These are phyloP conservation scores for Ataeniobius toweri DNA, from an alignment of 2,797 vertebrate genomes.

Conservation along the genomic window DNA sequence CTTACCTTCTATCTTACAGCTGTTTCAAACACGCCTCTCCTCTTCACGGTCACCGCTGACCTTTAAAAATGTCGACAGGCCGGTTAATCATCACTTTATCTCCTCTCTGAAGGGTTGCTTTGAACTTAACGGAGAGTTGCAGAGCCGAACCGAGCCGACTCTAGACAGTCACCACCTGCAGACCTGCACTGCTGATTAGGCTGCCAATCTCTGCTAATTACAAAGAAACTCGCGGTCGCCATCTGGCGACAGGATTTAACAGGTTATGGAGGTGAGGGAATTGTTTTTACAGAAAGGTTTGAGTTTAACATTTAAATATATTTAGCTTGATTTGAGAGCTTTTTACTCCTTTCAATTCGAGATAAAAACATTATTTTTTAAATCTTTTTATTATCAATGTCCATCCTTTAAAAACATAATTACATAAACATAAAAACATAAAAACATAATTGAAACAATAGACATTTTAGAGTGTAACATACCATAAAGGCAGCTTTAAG, in stretches of 20 bases:
- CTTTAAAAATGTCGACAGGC: conserved; percentile 29
- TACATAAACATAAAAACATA: no score
- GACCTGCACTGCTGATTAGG: conserved; percentile 48
- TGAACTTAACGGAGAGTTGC: background rate
- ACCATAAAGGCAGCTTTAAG: no score
- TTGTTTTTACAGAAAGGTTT: background rate
- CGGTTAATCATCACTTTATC: conserved; percentile 5
- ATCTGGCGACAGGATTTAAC: conserved; percentile 44
- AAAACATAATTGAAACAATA: no score
- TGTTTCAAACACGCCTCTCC: background rate
- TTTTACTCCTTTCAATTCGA: background rate
- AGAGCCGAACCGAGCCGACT: conserved; percentile 4
- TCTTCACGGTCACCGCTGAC: conserved; percentile 22
- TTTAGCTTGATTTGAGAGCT: background rate
- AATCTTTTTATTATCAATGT: background rate
- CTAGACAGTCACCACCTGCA: conserved; percentile 44
- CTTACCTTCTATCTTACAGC: conserved; percentile 34
- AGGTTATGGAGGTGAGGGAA: background rate
- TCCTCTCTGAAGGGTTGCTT: background rate
- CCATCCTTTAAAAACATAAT: no score
- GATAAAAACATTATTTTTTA: background rate
- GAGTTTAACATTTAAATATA: background rate
- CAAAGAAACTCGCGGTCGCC: conserved; percentile 52
- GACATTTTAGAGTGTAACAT: background rate
- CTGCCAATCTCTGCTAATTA: conserved; percentile 53